Evolutionary conservation across 2,113 vertebrate species (phyloP), one percentile per base, ranked within the genome.

Genomic region (Oophaga pumilio): DNA sequence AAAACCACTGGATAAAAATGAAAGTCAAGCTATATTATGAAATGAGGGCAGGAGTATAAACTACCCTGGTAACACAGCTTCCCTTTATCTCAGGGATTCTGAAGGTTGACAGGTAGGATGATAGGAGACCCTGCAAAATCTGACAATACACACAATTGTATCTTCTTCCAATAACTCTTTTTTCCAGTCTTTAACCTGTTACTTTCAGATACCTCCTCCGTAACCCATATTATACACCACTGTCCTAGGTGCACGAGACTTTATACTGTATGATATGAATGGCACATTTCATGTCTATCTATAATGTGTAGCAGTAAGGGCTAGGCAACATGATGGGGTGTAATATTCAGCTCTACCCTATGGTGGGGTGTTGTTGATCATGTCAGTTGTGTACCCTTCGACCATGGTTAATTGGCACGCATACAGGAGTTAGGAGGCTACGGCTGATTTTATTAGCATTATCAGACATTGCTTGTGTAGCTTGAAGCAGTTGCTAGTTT

Each of bases 1-100:
- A 89, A 88, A 90, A 81, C 83, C 89, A 89, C 82, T 69, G 91
- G 88, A 89, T 71, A 89, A 24, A n/a, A 66, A 85, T 73, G 62
- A 89, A 85, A 89, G 88, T 82, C 78, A 82, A 74, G 62, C n/a
- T 80, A 69, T 62, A 52, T 62, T 33, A 74, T 50, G 13, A 85
- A 85, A 85, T 64, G 71, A 60, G 73, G 71, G 71, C 28, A 43
- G 22, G 13, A 52, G 56, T 77, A 85, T 64, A 76, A 56, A 71
- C 66, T 84, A 85, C 56, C 18, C 71, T 85, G 56, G 56, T 60
- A 52, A 85, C 73, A 60, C 53, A 60, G 69, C 73, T 85, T 49
- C 28, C 60, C 26, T 76, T 85, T 76, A 76, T 64, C 68, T 85
- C 57, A 64, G 84, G 69, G 71, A 76, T 85, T 85, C 84, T 11